Conservation (phyloP, 2,888 invertebrate genomes). For the Abrostola tripartita region DNA sequence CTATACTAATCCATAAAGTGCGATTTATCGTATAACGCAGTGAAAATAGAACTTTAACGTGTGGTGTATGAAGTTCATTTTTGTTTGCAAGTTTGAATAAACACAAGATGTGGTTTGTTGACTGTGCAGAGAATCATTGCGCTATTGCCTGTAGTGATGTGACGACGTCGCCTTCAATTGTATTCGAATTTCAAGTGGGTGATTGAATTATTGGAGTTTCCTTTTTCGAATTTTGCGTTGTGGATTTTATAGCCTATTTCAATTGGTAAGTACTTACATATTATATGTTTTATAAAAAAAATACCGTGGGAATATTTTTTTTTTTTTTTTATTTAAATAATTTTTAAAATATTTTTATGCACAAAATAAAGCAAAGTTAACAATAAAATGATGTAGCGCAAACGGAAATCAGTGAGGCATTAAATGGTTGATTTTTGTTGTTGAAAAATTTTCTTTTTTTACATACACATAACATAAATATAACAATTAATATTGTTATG, state of each 20-base stretch:
- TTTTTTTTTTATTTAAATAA: background rate
- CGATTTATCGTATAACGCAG: conserved; percentile 2
- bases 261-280: conserved; percentile 40
- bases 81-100: conserved; percentile 15
- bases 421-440: no score
- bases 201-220: conserved; percentile 22
- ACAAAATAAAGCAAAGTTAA: no score
- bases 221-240: conserved; percentile 13
- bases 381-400: no score
- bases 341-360: no score
- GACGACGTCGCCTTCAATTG: conserved; percentile 49
- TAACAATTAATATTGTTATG: no score
- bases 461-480: no score
- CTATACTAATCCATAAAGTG: conserved; percentile 9
- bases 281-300: background rate
- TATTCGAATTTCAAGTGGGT: conserved; percentile 36
- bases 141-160: conserved; percentile 53
- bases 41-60: background rate
- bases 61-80: conserved; percentile 7
- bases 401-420: no score
- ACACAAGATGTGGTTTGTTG: conserved; percentile 47
- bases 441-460: no score
- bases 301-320: background rate
- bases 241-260: conserved; percentile 31
- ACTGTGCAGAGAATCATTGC: conserved; percentile 55